Evolutionary conservation across 2,888 invertebrate species (phyloP).

Genomic region (Petrolisthes cinctipes): DNA sequence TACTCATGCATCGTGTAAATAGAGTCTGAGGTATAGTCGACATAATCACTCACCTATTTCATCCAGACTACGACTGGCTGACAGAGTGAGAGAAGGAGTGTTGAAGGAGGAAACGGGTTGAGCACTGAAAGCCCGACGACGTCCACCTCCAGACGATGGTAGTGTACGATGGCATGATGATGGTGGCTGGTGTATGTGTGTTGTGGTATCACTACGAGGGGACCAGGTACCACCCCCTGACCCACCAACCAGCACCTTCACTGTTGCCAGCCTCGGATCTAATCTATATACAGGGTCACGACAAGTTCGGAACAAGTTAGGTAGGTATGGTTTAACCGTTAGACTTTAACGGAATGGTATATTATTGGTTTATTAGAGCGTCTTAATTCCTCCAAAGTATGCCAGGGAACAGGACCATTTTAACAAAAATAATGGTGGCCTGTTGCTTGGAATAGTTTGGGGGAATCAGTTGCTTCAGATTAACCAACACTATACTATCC

Average conservation of each 20-base stretch:
- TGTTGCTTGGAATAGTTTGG: too few species aligned
- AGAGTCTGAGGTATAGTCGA: not conserved
- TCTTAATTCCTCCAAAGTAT: too few species aligned
- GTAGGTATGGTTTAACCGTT: too few species aligned
- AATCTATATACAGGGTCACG: not conserved
- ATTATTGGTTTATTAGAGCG: too few species aligned
- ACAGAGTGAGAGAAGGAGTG: constrained; percentile 1
- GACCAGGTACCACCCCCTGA: constrained; percentile 21
- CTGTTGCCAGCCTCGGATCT: constrained; percentile 27
- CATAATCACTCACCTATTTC: constrained; percentile 35
- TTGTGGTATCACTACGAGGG: constrained; percentile 41
- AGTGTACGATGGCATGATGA: constrained; percentile 28
- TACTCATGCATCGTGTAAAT: too few species aligned
- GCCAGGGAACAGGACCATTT: too few species aligned
- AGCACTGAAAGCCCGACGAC: constrained; percentile 43
- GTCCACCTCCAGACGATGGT: not conserved
- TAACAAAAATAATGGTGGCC: too few species aligned
- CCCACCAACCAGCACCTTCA: constrained; percentile 11
- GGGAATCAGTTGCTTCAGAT: too few species aligned
- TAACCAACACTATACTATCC: too few species aligned
- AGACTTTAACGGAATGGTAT: too few species aligned
- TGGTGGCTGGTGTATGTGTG: constrained; percentile 37
- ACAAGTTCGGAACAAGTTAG: too few species aligned
- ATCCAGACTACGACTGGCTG: constrained; percentile 39
- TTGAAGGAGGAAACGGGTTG: constrained; percentile 31